A percentile compares a stretch with the other conserved stretches of the same genome.
Conservation (phyloP, 2,113 vertebrate genomes). For the Thamnaconus septentrionalis region DNA sequence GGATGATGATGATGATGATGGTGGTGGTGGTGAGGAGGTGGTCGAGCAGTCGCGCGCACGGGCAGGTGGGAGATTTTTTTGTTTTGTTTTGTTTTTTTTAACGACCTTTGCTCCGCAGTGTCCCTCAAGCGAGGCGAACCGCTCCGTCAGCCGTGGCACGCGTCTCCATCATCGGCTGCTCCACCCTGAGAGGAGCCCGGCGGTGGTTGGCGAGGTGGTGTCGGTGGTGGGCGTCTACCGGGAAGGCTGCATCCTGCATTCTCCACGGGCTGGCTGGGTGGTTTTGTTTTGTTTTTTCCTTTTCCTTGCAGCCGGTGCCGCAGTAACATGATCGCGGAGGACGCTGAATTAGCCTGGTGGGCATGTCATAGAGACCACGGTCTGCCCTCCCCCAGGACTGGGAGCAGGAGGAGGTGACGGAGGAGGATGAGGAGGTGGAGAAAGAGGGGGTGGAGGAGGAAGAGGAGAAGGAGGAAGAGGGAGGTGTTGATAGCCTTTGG, state of each 20-base stretch:
- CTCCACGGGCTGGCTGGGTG: not conserved
- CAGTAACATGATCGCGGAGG: slow-evolving; percentile 45
- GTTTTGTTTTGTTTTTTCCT: too few species aligned
- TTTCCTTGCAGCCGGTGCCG: slow-evolving; percentile 31
- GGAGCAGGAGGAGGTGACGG: not conserved
- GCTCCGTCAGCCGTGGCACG: slow-evolving; percentile 7
- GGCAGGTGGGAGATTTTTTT: too few species aligned
- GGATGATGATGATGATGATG: too few species aligned
- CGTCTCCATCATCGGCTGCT: not conserved
- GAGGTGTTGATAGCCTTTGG: too few species aligned
- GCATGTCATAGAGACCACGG: slow-evolving; percentile 1
- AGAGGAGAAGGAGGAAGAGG: too few species aligned
- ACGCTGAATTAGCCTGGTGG: slow-evolving; percentile 20
- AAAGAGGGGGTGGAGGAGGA: not conserved
- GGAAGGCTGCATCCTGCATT: slow-evolving; percentile 10
- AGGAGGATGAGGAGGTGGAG: not conserved
- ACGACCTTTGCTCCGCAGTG: slow-evolving; percentile 17
- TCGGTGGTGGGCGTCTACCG: rapidly evolving
- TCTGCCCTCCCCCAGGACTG: slow-evolving; percentile 5
- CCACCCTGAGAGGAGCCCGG: not conserved
- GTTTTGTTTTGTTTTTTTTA: not conserved
- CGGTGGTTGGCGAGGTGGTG: slow-evolving; percentile 16
- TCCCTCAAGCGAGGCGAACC: slow-evolving; percentile 22
- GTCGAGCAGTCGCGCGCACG: too few species aligned
- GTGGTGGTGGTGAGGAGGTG: too few species aligned